These are phyloP conservation scores for Micromussa lordhowensis DNA, from an alignment of 92 coral and sea anemone genomes.

Conservation along the genomic window DNA sequence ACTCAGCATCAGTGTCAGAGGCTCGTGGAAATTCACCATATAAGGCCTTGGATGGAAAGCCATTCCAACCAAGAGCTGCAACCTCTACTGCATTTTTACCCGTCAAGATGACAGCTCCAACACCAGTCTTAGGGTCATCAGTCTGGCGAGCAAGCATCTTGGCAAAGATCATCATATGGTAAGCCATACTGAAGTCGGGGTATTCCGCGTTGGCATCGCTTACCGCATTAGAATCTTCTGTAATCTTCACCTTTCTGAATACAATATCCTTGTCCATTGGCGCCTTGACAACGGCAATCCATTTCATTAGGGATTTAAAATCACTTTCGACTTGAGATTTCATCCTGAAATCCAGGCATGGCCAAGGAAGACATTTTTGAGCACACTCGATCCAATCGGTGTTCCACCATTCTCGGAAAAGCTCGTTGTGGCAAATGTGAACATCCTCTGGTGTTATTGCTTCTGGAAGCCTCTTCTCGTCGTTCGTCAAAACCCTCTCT, in stretches of 20 bases:
- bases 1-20: conserved; percentile 51
- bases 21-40: conserved; percentile 90
- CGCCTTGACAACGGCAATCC: conserved; percentile 53
- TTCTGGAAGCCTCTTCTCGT: conserved; percentile 25
- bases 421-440: conserved; percentile 1
- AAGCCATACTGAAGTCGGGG: not conserved
- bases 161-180: conserved; percentile 59
- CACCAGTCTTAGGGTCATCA: conserved; percentile 88
- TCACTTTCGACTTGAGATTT: conserved; percentile 39
- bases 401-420: conserved; percentile 60
- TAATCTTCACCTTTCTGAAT: conserved; percentile 7
- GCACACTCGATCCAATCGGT: conserved; percentile 55
- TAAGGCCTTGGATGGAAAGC: conserved; percentile 77
- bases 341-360: conserved; percentile 56
- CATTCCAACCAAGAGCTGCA: conserved; percentile 84
- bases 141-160: conserved; percentile 73
- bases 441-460: conserved; percentile 15
- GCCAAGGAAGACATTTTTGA: conserved; percentile 64
- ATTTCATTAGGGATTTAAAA: conserved; percentile 47
- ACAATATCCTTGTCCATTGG: conserved; percentile 19
- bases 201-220: not conserved
- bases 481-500: conserved; percentile 16
- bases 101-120: conserved; percentile 77
- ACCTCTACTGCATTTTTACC: conserved; percentile 60
- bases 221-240: not conserved